Evolutionary conservation across 2,113 vertebrate genomes (phyloP), one percentile per base, ranked within the genome.

Genomic region (Megalops atlanticus): DNA sequence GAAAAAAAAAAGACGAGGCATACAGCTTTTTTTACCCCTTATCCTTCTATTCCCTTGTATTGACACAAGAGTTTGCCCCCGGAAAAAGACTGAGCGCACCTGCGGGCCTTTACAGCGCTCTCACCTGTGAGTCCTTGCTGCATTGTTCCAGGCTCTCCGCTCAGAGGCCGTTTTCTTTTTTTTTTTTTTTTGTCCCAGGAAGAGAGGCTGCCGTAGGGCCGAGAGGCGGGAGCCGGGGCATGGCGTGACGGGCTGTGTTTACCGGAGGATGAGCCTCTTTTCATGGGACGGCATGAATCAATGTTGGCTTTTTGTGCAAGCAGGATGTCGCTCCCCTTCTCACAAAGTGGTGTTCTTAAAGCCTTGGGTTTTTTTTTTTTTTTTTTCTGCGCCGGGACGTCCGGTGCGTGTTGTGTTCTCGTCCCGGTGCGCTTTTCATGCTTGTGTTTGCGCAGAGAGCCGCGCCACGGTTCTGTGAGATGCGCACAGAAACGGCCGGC

Each of bases 191-290:
- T 2, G 2, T 64, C 24, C 2, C 58, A 31, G 24, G 58, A 8
- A 6, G 58, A 6, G 58, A 21, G 18, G 52, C 21, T 5, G 21
- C 21, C 5, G 52, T n/a, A 0, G 74, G 72, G 54, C 82, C 40
- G 38, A 11, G 73, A 47, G 76, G n/a, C 86, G 80, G 87, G 89
- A 87, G 83, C 76, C 52, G 47, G 81, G 84, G 47, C 81, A 88
- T 87, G 87, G 88, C 90, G 84, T 80, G 91, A 92, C 86, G 91
- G 85, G 80, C 69, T n/a, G 82, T 91, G 85, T 91, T 93, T 91
- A 88, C 86, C 82, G 85, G 84, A 84, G 79, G 84, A 86, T 78
- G 85, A 83, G 81, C 79, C n/a, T 78, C 69, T 82, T 41, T 83
- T 70, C 80, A 69, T 64, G 31, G 71, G 74, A 47, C 45, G 36